phyloP scores from a whole-genome alignment of 2,113 vertebrate species.

The Bubo bubo region DNA sequence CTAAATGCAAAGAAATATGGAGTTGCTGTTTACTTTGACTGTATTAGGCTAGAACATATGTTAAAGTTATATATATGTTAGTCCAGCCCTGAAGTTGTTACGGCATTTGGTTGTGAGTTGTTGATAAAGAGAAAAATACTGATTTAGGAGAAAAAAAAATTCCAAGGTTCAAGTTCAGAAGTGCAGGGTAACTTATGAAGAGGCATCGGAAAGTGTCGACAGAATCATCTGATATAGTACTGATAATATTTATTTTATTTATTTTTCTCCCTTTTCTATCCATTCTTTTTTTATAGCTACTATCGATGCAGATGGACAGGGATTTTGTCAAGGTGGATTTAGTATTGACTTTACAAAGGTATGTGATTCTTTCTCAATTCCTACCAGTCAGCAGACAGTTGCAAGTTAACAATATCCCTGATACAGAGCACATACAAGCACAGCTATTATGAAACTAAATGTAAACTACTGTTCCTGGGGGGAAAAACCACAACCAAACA shows the following conservation, averaged over 20 bases:
- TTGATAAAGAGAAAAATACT: neutral
- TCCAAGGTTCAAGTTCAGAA: neutral
- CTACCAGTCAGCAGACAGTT: neutral
- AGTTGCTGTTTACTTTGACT: neutral
- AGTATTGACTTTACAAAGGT: conserved; percentile 94
- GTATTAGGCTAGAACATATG: neutral
- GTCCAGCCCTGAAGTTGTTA: neutral
- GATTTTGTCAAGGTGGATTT: conserved; percentile 98
- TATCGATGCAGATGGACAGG: conserved; percentile 90
- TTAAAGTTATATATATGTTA: neutral
- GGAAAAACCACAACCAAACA: neutral
- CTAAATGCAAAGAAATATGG: neutral
- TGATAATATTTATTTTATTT: neutral
- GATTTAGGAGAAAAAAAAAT: neutral
- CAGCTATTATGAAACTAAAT: neutral
- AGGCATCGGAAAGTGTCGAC: neutral
- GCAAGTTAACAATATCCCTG: neutral
- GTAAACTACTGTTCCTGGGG: neutral
- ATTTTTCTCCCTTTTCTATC: neutral
- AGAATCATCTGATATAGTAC: neutral
- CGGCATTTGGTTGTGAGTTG: neutral
- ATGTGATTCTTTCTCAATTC: conserved; percentile 32
- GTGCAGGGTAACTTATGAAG: neutral
- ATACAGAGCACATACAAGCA: neutral
- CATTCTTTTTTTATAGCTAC: conserved; percentile 75